phyloP scores from a whole-genome alignment of 1,140 invertebrate species.

The Drosophila ercepeae region DNA sequence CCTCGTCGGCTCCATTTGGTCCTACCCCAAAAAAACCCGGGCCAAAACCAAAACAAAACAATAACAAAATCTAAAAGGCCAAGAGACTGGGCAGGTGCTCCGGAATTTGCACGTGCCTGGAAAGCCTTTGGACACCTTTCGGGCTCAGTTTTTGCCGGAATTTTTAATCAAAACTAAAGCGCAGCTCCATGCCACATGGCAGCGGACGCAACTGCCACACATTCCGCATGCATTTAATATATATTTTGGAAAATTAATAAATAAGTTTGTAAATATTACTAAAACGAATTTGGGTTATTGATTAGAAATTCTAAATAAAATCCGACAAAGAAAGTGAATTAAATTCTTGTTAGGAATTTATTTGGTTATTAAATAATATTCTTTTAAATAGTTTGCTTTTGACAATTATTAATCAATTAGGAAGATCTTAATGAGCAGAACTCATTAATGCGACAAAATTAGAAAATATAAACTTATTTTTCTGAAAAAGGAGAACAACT shows the following conservation, averaged over 20 bases:
- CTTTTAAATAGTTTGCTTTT: not conserved
- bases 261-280: slow-evolving; percentile 9
- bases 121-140: slow-evolving; percentile 39
- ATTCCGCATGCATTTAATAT: slow-evolving; percentile 39
- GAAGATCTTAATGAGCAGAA: not conserved
- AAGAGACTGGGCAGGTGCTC: not conserved
- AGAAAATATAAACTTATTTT: too few relatives aligned
- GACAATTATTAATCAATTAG: not conserved
- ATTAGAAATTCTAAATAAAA: not conserved
- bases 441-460: too few relatives aligned
- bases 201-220: slow-evolving; percentile 12
- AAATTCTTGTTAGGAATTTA: too few relatives aligned
- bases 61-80: slow-evolving; percentile 18
- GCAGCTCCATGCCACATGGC: slow-evolving; percentile 63
- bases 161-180: slow-evolving; percentile 74
- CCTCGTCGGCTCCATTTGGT: slow-evolving; percentile 39
- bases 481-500: slow-evolving; percentile 1
- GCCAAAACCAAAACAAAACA: slow-evolving; percentile 37
- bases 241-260: slow-evolving; percentile 32
- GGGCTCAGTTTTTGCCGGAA: slow-evolving; percentile 43
- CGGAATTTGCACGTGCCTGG: slow-evolving; percentile 49
- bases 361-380: too few relatives aligned
- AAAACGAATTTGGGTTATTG: slow-evolving; percentile 32
- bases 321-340: not conserved
- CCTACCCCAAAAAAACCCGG: slow-evolving; percentile 62